phyloP scores from a whole-genome alignment of 2,888 invertebrate species.

The Pristionchus exspectatus region DNA sequence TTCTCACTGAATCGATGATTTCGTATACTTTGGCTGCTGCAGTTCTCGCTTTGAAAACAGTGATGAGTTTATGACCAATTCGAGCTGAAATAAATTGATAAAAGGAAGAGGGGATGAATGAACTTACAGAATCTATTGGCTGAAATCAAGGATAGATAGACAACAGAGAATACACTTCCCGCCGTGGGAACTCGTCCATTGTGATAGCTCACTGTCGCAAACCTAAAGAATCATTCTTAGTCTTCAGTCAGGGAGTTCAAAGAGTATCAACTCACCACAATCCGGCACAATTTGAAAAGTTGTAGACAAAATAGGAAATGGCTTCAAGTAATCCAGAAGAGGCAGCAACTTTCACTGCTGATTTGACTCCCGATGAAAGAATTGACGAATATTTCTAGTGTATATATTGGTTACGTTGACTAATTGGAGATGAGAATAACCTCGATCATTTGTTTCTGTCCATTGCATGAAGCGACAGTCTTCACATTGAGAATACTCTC shows the following conservation, averaged over 20 bases:
- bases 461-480: conserved; percentile 45
- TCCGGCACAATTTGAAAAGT: neutral
- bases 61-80: conserved; percentile 4
- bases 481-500: conserved; percentile 50
- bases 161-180: neutral
- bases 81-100: neutral
- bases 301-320: neutral
- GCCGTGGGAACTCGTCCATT: conserved; percentile 31
- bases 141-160: neutral
- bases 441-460: conserved; percentile 52
- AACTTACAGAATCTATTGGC: conserved; percentile 5
- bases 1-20: conserved; percentile 9
- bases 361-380: neutral
- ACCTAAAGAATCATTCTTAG: neutral
- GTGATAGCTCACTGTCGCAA: neutral
- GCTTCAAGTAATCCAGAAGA: neutral
- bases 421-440: neutral
- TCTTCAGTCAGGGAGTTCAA: neutral
- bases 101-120: neutral
- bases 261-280: neutral
- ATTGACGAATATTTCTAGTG: conserved; percentile 8
- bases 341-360: neutral
- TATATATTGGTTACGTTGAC: neutral
- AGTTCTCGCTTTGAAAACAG: conserved; percentile 15
- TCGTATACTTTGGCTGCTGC: conserved; percentile 32